Evolutionary conservation across 2,797 vertebrate genomes (phyloP).

Genomic region (Chrosomus eos): DNA sequence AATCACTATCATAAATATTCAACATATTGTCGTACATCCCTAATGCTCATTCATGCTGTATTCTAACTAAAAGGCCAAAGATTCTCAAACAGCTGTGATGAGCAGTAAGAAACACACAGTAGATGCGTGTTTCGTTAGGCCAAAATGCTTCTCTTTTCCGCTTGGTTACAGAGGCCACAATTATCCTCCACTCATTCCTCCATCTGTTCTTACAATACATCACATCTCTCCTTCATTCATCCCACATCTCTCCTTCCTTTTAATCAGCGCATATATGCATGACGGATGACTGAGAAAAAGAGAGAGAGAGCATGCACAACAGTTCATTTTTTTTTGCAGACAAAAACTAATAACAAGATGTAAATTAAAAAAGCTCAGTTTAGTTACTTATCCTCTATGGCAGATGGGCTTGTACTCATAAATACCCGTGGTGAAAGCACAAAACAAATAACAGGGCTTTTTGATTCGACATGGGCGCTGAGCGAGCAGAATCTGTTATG

Average conservation of each 20-base stretch:
- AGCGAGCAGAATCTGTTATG: not conserved
- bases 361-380: constrained; percentile 1
- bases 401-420: constrained; percentile 6
- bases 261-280: constrained; percentile 29
- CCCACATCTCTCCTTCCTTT: constrained; percentile 36
- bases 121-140: constrained; percentile 4
- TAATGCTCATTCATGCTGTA: constrained; percentile 16
- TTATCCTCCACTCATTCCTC: constrained; percentile 53
- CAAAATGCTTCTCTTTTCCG: constrained; percentile 43
- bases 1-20: not conserved
- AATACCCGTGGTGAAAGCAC: not conserved
- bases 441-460: constrained; percentile 3
- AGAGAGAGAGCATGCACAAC: not conserved
- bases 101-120: constrained; percentile 8
- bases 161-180: constrained; percentile 50
- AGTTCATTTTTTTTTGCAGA: not conserved
- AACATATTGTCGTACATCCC: not conserved
- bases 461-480: not conserved
- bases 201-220: constrained; percentile 55
- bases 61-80: not conserved
- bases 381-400: constrained; percentile 5
- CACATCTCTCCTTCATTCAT: constrained; percentile 37
- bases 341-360: constrained; percentile 23
- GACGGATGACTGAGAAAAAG: not conserved
- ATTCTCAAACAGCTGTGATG: constrained; percentile 44